Evolutionary conservation across 2,113 vertebrate species (phyloP).

Genomic region (Poeciliopsis occidentalis): DNA sequence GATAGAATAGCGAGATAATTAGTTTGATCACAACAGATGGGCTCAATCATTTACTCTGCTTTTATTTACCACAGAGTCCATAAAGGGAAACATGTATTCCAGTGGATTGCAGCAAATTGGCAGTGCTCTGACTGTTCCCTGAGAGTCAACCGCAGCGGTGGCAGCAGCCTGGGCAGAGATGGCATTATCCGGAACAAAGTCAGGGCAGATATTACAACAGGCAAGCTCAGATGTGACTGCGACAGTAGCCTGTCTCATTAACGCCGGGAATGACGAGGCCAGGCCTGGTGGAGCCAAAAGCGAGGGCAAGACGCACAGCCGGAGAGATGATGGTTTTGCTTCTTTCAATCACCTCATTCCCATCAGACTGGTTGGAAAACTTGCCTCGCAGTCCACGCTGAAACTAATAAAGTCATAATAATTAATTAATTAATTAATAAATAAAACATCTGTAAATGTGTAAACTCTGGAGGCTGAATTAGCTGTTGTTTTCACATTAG

Average conservation of each 20-base stretch:
- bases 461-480: constrained; percentile 35
- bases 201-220: constrained; percentile 57
- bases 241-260: constrained; percentile 71
- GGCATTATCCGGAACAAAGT: constrained; percentile 64
- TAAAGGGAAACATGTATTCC: constrained; percentile 34
- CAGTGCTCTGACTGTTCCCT: constrained; percentile 31
- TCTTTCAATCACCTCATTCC: constrained; percentile 29
- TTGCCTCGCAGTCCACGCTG: neutral
- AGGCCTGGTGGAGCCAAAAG: constrained; percentile 23
- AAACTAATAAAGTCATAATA: neutral
- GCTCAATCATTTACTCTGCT: neutral
- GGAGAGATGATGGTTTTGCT: constrained; percentile 30
- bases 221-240: constrained; percentile 62
- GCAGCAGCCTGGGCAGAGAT: constrained; percentile 55
- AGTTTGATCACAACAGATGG: constrained; percentile 10
- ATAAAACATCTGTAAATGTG: constrained; percentile 33
- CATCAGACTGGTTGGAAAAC: constrained; percentile 43
- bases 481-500: constrained; percentile 38
- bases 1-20: constrained; percentile 18
- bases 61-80: constrained; percentile 18
- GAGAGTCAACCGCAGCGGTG: constrained; percentile 21
- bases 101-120: constrained; percentile 46
- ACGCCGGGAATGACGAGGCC: constrained; percentile 30
- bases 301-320: constrained; percentile 19
- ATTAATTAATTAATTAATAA: neutral